These are phyloP conservation scores for Chrysopa pallens DNA, from an alignment of 1,140 invertebrate genomes.

Conservation along the genomic window DNA sequence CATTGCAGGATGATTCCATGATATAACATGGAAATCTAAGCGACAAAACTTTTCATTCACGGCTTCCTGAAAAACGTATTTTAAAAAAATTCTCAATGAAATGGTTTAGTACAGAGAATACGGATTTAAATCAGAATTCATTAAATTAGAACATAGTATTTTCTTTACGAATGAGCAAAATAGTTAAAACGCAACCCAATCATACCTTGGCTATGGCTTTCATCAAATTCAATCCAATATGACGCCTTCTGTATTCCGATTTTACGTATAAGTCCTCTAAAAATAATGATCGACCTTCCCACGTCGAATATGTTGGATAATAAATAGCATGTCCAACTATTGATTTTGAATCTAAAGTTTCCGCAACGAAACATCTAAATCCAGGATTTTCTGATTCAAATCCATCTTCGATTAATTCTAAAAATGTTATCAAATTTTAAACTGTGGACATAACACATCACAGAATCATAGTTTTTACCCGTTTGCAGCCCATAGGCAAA, in stretches of 20 bases:
- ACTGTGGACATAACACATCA: too few relatives aligned
- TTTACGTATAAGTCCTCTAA: slow-evolving; percentile 73
- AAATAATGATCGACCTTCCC: slow-evolving; percentile 52
- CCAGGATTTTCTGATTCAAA: slow-evolving; percentile 40
- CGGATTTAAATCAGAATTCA: too few relatives aligned
- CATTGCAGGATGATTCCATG: slow-evolving; percentile 65
- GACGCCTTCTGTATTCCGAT: slow-evolving; percentile 35
- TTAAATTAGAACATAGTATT: too few relatives aligned
- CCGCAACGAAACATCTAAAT: slow-evolving; percentile 50
- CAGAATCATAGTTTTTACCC: too few relatives aligned
- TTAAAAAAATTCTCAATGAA: too few relatives aligned
- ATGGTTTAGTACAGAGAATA: too few relatives aligned
- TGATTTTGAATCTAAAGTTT: slow-evolving; percentile 18
- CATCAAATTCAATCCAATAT: slow-evolving; percentile 54
- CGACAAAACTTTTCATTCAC: too few relatives aligned
- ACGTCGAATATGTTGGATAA: slow-evolving; percentile 62
- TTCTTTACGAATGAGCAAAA: neutral
- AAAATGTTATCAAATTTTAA: too few relatives aligned
- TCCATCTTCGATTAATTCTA: slow-evolving; percentile 48
- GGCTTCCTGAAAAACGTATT: too few relatives aligned
- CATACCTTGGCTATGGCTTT: slow-evolving; percentile 47
- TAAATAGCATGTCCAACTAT: slow-evolving; percentile 53
- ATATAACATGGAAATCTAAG: slow-evolving; percentile 62
- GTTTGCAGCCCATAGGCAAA: too few relatives aligned
- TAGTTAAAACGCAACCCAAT: slow-evolving; percentile 1